These are phyloP conservation scores for Trachymyrmex septentrionalis DNA, from an alignment of 1,140 invertebrate species.

Conservation along the genomic window DNA sequence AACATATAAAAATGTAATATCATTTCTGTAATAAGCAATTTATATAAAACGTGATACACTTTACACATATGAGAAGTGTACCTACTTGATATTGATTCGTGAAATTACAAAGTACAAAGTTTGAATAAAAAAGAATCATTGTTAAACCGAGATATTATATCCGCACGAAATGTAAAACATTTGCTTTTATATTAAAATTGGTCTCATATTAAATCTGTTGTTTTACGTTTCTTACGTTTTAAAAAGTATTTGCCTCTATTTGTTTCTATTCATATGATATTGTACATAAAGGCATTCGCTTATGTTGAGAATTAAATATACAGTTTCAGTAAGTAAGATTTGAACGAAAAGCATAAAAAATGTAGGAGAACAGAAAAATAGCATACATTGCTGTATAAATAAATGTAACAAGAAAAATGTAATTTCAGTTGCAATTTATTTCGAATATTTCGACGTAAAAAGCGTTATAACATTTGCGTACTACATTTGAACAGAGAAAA, in stretches of 20 bases:
- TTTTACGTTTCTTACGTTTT: slow-evolving; percentile 10
- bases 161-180: neutral
- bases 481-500: slow-evolving; percentile 15
- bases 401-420: neutral
- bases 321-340: neutral
- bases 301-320: neutral
- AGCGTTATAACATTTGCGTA: neutral
- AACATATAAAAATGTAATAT: slow-evolving; percentile 15
- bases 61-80: neutral
- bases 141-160: slow-evolving; percentile 8
- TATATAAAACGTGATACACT: slow-evolving; percentile 1
- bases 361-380: neutral
- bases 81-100: neutral
- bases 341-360: neutral
- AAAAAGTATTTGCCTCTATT: slow-evolving; percentile 13
- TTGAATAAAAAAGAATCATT: neutral
- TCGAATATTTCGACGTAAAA: neutral
- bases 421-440: slow-evolving; percentile 10
- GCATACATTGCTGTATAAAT: neutral
- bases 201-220: neutral
- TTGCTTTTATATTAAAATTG: neutral
- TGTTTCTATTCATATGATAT: slow-evolving; percentile 10
- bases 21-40: slow-evolving; percentile 3
- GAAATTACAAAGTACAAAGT: neutral
- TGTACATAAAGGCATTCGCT: neutral